Evolutionary conservation across 2,797 vertebrate genomes (phyloP), one percentile per base, ranked within the genome.

Genomic region (Tauraco hartlaubi): DNA sequence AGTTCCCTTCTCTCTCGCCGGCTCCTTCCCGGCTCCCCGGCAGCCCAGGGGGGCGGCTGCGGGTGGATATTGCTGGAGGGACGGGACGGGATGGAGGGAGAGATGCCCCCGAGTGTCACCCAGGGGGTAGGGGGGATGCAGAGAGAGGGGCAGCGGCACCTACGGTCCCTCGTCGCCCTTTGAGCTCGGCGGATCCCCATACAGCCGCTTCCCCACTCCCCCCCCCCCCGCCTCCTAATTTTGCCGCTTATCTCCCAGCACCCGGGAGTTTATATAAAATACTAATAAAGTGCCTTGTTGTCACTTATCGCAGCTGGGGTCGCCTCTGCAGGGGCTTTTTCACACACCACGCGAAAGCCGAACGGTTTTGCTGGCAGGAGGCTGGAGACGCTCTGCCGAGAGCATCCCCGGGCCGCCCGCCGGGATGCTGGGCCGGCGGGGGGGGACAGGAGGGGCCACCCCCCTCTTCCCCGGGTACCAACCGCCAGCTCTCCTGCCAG

Each of bases 201-300:
- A 14, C 33, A 63, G 52, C 33, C 23, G 9, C 73, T 56, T 17
- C 8, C 25, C 29, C 48, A 41, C 15, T 26, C 22, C 18, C 2
- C 9, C 19, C 10, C 3, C 16, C 31, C 21, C 11, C 5, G 4
- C 26, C 74, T 31, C 68, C 49, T 49, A 44, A 86, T 96, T 92
- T 73, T 67, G 81, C 59, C 16, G 16, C 76, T 85, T 92, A 77
- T 90, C 77, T 94, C 44, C 74, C 86, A 39, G 67, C 55, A 19
- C 74, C 71, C 29, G 39, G 55, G 85, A 85, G 74, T 82, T 94
- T 77, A 49, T 91, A 85, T 35, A 76, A 90, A 92, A 89, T 62
- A 58, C 46, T 80, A 88, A 92, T 64, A 85, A 92, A 95, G 90
- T 78, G 90, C 54, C 85, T 88, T 4, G 67, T 26, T 74, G 91